Base-by-base conservation (phyloP, 2,888 invertebrate genomes). In the Cosmopolites sordidus region DNA sequence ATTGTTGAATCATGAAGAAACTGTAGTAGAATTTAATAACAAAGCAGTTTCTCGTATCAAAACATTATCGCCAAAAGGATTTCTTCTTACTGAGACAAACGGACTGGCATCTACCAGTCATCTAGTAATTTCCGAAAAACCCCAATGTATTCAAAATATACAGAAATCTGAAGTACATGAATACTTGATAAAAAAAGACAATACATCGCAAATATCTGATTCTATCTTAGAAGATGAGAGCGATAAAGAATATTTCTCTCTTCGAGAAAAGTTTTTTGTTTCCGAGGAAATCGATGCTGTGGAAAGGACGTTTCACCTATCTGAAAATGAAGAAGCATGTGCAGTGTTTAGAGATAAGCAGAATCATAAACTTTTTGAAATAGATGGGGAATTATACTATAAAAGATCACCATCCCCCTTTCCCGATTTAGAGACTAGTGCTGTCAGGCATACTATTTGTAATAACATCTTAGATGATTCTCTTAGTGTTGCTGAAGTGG, bases 401-500 rank as follows among this genome's bases (percentile, higher is more conserved):
- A 58, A 62, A 51, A 60, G 68, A 33, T 68, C 67, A n/a, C 59
- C 68, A 3, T 70, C 69, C 1, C 70, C 71, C 1, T 69, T 66
- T 58, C 69, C 70, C n/a, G 62, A 60, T 5, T 60, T 65, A 15
- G 65, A 67, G 16, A 51, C 63, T 2, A 59, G 68, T 12, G 66
- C 60, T 27, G 68, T 69, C 2, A 64, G 69, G 58, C 68, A 69
- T 46, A 71, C 69, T 45, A 58, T 69, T 39, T 66, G 67, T 71
- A 73, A 62, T 62, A 75, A 64, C 73, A 54, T 76, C 47, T 45
- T 49, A 9, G 49, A 56, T 16, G 46, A 52, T 27, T 44, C 38
- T 40, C 58, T 64, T 16, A 63, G 62, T 70, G 64, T 78, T 72
- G 65, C 75, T 69, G 76, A 78, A 76, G 68, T 74, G 65, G 68